phyloP scores from a whole-genome alignment of 2,113 vertebrate genomes.

The Empidonax alnorum region DNA sequence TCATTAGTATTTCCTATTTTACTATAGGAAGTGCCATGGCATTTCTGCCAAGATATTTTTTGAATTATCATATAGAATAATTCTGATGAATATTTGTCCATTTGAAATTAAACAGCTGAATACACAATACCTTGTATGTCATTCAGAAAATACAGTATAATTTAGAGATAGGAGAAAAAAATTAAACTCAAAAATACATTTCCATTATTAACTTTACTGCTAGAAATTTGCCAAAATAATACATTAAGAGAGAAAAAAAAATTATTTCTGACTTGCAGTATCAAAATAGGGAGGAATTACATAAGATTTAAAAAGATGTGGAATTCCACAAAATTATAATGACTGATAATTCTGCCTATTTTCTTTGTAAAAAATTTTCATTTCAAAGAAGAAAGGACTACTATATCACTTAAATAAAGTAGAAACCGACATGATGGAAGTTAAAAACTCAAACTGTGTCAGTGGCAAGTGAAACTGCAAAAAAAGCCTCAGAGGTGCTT shows the following conservation, averaged over 20 bases:
- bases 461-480: background rate
- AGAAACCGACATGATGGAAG: background rate
- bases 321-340: background rate
- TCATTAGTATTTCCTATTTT: background rate
- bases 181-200: background rate
- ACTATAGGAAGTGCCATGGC: fast-evolving
- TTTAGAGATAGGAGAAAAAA: background rate
- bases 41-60: background rate
- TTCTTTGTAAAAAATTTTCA: background rate
- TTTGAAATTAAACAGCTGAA: background rate
- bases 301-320: background rate
- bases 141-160: background rate
- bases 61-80: background rate
- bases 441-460: background rate
- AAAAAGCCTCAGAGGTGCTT: background rate
- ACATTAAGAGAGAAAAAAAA: background rate
- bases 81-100: background rate
- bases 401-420: fast-evolving
- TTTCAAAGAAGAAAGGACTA: background rate
- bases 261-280: background rate
- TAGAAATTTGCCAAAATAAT: background rate
- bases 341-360: background rate
- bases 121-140: background rate
- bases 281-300: background rate
- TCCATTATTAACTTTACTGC: background rate